Conservation (phyloP, 2,797 vertebrate genomes). For the Acanthurus lineatus region DNA sequence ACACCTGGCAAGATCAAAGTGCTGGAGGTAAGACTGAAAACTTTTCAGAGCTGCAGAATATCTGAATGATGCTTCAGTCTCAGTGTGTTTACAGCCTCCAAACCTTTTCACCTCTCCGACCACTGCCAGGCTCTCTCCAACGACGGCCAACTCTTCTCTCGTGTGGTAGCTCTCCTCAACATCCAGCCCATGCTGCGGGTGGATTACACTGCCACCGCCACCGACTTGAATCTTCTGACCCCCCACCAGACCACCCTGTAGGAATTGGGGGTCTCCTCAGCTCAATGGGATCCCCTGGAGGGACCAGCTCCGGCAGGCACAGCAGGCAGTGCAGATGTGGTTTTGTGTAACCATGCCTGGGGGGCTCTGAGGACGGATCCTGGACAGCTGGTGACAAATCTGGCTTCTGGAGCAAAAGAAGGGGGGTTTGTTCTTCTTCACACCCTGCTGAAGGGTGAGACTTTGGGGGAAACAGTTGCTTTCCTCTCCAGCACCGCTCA, state of each 20-base stretch:
- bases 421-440: conserved; percentile 94
- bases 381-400: conserved; percentile 82
- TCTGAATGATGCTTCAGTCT: not conserved
- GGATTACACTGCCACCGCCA: conserved; percentile 90
- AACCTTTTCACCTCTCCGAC: not conserved
- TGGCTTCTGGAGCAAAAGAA: conserved; percentile 87
- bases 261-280: conserved; percentile 75
- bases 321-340: conserved; percentile 85
- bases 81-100: not conserved
- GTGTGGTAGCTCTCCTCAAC: conserved; percentile 86
- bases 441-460: conserved; percentile 89
- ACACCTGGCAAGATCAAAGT: conserved; percentile 88
- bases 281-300: conserved; percentile 90
- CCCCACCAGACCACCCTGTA: conserved; percentile 81
- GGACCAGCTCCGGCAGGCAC: conserved; percentile 75
- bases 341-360: conserved; percentile 89
- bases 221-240: conserved; percentile 78
- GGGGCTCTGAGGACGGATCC: conserved; percentile 67
- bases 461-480: conserved; percentile 88
- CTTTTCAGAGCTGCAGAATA: not conserved
- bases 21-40: conserved; percentile 87
- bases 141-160: conserved; percentile 88
- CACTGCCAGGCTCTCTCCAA: conserved; percentile 88
- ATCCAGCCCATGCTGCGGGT: conserved; percentile 90
- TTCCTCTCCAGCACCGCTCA: conserved; percentile 86